A percentile compares a stretch with the other conserved stretches of the same genome.
These are phyloP conservation scores for Sebastes hubbsi DNA, from an alignment of 2,797 vertebrate species.

Conservation along the genomic window DNA sequence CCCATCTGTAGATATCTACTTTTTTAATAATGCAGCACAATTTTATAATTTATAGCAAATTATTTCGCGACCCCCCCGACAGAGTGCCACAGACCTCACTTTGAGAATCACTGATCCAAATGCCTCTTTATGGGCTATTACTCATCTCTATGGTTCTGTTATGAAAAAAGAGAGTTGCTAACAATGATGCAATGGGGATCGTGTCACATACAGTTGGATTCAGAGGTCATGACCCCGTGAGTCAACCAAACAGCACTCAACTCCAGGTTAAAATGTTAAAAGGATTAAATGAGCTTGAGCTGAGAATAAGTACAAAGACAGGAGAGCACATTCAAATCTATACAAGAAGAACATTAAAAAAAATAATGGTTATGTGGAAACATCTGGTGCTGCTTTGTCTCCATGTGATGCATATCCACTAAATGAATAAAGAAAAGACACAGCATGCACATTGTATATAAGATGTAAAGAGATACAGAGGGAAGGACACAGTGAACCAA, in stretches of 20 bases:
- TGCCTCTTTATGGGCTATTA: background rate
- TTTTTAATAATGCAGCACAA: no score
- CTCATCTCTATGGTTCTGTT: background rate
- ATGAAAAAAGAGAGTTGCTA: background rate
- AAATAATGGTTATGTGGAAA: conserved; percentile 1
- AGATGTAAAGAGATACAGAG: background rate
- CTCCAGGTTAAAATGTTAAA: background rate
- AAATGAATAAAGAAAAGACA: background rate
- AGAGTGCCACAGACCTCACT: no score
- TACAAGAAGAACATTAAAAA: background rate
- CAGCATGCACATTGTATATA: background rate
- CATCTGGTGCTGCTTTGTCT: conserved; percentile 34
- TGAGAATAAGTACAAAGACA: background rate
- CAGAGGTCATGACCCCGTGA: background rate
- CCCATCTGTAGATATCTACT: no score
- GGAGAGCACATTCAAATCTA: background rate
- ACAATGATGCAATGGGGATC: background rate
- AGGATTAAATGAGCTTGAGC: background rate
- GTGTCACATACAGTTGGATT: background rate
- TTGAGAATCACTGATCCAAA: no score
- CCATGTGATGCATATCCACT: conserved; percentile 10
- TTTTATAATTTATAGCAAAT: no score
- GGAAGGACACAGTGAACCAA: background rate
- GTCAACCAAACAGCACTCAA: background rate
- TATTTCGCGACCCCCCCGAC: no score